Base-by-base conservation (phyloP, 2,888 invertebrate genomes). In the Gastrophysa polygoni region DNA sequence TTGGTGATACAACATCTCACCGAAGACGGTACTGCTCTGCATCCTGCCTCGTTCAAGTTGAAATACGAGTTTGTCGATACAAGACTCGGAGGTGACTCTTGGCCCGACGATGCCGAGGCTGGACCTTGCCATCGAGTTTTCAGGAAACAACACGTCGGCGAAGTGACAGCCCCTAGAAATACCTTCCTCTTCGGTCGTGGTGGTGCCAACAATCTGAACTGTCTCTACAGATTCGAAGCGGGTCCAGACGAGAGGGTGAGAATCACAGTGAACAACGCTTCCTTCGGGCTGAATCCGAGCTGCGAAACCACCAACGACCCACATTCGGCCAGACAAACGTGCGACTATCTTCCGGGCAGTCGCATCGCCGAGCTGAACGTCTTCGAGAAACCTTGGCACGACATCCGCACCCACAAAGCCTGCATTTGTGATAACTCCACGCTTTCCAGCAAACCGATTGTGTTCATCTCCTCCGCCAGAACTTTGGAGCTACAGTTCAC, bases 61-160 rank as follows among this genome's bases (percentile, higher is more conserved):
- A 90, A 91, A 73, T 93, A 93, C 79, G 93, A 93, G 80, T 93
- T 93, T 77, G 87, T 93, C 18, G 92, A 93, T 77, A 93, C 93
- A 1, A 84, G 90, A 43, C 85, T 92, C 64, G 64, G 63, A 11
- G 73, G 73, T 5, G 87, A 87, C 62, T 82, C 85, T 7, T 87
- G 89, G 85, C 81, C 85, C 1, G 75, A 73, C 10, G 73, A 72
- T 43, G 68, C 64, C 8, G 68, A 68, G 11, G 71, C 67, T n/a
- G 81, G 81, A 16, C 78, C 84, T 0, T 89, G 89, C 75, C 85
- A 87, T 51, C 80, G 90, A 47, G 79, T 89, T n/a, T 89, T 88
- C 80, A 84, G 85, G 29, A 88, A 88, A 70, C 83, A 85, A 14
- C 87, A 86, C 64, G 83, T 85, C 21, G 89, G 89, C 14, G 86